Conservation (phyloP, 2,888 invertebrate genomes). For the Malacosoma neustria region DNA sequence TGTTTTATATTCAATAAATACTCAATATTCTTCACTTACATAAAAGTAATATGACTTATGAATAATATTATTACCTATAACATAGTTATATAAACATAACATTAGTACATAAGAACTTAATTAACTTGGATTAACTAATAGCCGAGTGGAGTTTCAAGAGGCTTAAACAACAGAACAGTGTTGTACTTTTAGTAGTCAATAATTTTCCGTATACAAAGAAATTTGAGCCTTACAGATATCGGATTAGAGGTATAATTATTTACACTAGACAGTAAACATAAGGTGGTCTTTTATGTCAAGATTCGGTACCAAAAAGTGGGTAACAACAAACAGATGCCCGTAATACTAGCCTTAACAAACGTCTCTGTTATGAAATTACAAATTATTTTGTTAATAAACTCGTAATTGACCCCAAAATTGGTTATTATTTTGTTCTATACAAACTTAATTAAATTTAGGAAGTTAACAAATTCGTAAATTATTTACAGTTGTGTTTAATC, state of each 20-base stretch:
- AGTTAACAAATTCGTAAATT: slow-evolving; percentile 18
- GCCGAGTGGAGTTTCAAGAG: slow-evolving; percentile 52
- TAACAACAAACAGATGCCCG: slow-evolving; percentile 63
- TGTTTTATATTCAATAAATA: no score
- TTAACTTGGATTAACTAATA: no score
- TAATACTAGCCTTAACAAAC: slow-evolving; percentile 44
- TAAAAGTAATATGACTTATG: no score
- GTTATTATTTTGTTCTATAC: slow-evolving; percentile 26
- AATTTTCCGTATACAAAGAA: slow-evolving; percentile 11
- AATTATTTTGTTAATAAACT: slow-evolving; percentile 55
- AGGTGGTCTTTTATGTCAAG: slow-evolving; percentile 21
- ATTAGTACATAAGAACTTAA: no score
- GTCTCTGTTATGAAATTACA: slow-evolving; percentile 44
- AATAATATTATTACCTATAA: no score
- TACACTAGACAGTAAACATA: slow-evolving; percentile 6
- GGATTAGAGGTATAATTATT: slow-evolving; percentile 12
- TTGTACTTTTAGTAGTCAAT: no score
- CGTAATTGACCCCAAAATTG: slow-evolving; percentile 23
- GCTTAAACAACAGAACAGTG: slow-evolving; percentile 62
- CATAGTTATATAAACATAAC: no score
- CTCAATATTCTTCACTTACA: no score
- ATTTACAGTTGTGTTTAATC: slow-evolving; percentile 11
- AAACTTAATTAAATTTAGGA: slow-evolving; percentile 11
- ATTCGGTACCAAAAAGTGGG: slow-evolving; percentile 38
- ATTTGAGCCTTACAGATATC: slow-evolving; percentile 18